phyloP scores from a whole-genome alignment of 1,140 invertebrate species.

The Chrysopa pallens region DNA sequence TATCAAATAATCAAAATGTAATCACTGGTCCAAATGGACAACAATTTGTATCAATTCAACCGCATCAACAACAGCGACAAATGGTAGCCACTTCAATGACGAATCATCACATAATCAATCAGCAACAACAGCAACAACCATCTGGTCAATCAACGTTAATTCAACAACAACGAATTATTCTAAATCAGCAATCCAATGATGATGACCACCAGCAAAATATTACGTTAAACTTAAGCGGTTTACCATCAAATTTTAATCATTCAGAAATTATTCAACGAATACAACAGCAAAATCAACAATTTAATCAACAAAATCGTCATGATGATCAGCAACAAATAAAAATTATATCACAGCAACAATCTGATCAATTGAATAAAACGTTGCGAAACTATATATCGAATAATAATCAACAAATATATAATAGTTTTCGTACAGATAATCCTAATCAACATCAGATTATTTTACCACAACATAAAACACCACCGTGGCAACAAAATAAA shows the following conservation, averaged over 20 bases:
- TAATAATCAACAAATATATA: not conserved
- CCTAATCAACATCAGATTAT: not conserved
- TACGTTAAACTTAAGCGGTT: no score
- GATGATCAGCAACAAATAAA: not conserved
- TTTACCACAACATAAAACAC: conserved; percentile 26
- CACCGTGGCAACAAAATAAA: conserved; percentile 42
- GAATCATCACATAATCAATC: not conserved
- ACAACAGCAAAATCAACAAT: conserved; percentile 14
- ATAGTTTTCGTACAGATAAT: not conserved
- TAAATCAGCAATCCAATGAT: no score
- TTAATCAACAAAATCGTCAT: not conserved
- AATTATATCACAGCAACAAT: not conserved
- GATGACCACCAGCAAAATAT: no score
- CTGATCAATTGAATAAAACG: not conserved
- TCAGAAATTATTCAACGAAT: conserved; percentile 5
- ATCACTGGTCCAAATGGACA: conserved; percentile 30
- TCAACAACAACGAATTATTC: not conserved
- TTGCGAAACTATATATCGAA: not conserved
- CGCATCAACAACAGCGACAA: conserved; percentile 23
- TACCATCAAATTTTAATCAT: no score
- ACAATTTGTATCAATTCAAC: conserved; percentile 18
- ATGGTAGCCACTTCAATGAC: conserved; percentile 5
- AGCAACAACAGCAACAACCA: no score
- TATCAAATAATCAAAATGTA: no score
- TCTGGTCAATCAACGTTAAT: not conserved